These are phyloP conservation scores for Rotaria socialis DNA, from an alignment of 2,888 invertebrate species.

Conservation along the genomic window DNA sequence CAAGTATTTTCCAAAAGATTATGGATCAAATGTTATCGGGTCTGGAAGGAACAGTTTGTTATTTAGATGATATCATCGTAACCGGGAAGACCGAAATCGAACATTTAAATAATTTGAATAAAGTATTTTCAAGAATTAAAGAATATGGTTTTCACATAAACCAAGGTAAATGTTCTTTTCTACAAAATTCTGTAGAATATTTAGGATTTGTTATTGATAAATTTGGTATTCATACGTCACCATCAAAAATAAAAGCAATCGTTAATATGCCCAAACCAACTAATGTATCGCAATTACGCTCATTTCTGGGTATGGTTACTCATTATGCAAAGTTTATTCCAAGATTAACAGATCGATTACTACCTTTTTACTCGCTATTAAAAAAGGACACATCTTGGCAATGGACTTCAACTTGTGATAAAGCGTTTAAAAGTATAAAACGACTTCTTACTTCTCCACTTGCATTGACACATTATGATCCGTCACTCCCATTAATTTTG, in stretches of 20 bases:
- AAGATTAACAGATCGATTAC: too few species aligned
- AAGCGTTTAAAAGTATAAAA: constrained; percentile 46
- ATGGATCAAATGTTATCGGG: constrained; percentile 50
- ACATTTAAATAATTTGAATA: constrained; percentile 47
- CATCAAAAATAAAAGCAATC: constrained; percentile 50
- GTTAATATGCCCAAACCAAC: constrained; percentile 49
- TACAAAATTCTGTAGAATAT: constrained; percentile 48
- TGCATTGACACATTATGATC: too few species aligned
- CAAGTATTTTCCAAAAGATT: constrained; percentile 49
- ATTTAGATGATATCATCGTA: constrained; percentile 49
- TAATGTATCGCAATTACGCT: constrained; percentile 50
- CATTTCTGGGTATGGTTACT: constrained; percentile 49
- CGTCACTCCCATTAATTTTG: too few species aligned
- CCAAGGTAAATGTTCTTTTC: neutral
- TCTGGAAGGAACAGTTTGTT: constrained; percentile 48
- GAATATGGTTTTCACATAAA: neutral
- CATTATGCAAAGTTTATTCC: too few species aligned
- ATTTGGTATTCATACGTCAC: constrained; percentile 49
- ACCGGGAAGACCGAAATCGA: constrained; percentile 40
- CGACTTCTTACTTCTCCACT: neutral
- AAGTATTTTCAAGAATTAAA: neutral
- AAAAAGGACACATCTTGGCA: constrained; percentile 47
- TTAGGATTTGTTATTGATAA: constrained; percentile 49
- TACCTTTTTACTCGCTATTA: too few species aligned
- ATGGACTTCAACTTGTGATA: constrained; percentile 47